Conservation (phyloP, 2,888 invertebrate species). For the Sarcophaga variegata region DNA sequence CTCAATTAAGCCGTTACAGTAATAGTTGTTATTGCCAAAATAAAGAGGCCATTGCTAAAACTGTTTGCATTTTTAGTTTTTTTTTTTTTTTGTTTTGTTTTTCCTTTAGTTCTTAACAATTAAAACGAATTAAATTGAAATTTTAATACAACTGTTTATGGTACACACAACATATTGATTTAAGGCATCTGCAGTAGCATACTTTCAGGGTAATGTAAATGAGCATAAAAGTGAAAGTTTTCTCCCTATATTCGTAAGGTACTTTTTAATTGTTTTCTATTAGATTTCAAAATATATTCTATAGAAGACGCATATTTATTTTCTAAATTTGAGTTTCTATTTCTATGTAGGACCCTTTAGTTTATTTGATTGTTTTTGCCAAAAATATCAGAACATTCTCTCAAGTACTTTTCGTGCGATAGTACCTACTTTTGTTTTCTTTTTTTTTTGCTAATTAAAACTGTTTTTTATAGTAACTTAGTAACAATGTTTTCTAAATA, state of each 20-base stretch:
- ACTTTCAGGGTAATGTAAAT: neutral
- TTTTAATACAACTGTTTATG: too few species aligned
- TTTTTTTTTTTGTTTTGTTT: neutral
- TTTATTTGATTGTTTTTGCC: neutral
- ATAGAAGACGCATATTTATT: too few species aligned
- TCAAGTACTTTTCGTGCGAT: constrained; percentile 4
- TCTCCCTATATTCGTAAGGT: neutral
- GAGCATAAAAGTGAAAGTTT: too few species aligned
- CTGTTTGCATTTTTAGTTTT: neutral
- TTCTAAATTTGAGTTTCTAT: too few species aligned
- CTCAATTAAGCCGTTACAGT: constrained; percentile 57
- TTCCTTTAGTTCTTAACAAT: neutral
- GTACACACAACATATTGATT: neutral
- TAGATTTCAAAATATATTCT: too few species aligned
- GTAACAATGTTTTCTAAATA: neutral
- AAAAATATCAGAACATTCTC: neutral
- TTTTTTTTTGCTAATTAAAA: neutral
- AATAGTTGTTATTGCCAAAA: constrained; percentile 3
- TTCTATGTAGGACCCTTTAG: neutral
- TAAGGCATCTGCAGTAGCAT: neutral
- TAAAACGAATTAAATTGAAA: too few species aligned
- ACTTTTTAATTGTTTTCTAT: neutral
- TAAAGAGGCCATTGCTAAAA: neutral
- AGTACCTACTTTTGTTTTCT: neutral
- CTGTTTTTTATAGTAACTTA: constrained; percentile 1